Conservation (phyloP, 2,888 invertebrate genomes). For the Aproaerema taeniolella region DNA sequence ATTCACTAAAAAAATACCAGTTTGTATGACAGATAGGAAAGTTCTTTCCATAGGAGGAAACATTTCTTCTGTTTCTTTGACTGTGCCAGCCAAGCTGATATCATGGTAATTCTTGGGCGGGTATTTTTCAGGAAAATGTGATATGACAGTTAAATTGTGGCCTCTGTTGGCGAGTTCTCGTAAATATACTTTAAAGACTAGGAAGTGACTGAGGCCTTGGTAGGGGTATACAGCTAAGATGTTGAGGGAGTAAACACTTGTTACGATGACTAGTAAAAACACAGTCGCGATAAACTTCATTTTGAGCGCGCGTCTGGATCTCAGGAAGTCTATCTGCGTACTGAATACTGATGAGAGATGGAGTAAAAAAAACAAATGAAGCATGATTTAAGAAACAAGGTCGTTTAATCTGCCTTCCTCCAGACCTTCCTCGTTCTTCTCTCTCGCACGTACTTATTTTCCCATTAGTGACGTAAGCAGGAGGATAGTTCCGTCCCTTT, state of each 20-base stretch:
- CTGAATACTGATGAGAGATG: no score
- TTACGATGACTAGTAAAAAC: not conserved
- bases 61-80: conserved; percentile 36
- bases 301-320: no score
- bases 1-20: conserved; percentile 30
- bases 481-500: no score
- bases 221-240: conserved; percentile 82
- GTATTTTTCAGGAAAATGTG: conserved; percentile 76
- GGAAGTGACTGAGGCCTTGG: conserved; percentile 83
- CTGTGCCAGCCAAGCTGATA: conserved; percentile 61
- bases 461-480: no score
- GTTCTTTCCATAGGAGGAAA: conserved; percentile 24
- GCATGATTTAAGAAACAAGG: no score
- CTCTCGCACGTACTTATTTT: no score
- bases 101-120: conserved; percentile 77
- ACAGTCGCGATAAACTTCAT: not conserved
- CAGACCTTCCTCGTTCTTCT: no score
- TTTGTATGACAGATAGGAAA: conserved; percentile 22
- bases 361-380: no score
- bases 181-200: conserved; percentile 78
- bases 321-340: no score
- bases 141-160: conserved; percentile 82
- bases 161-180: conserved; percentile 78
- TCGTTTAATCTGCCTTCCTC: no score
- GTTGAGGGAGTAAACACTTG: conserved; percentile 38